A percentile compares a stretch with the other conserved stretches of the same genome.
phyloP scores from a whole-genome alignment of 2,113 vertebrate genomes.

The Bubalus kerabau region DNA sequence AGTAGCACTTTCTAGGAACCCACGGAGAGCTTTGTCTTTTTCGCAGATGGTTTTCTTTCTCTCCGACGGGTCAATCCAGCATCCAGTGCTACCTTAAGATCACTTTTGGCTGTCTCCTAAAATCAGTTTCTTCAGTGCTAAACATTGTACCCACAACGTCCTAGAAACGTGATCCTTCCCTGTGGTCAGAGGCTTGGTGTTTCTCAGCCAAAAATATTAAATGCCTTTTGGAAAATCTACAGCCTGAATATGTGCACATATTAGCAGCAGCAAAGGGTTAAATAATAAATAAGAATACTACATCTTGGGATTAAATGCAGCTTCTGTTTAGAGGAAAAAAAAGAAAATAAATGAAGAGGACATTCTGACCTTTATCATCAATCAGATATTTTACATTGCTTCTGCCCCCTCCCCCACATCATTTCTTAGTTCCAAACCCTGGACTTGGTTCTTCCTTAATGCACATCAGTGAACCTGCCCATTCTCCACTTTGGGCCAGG shows the following conservation, averaged over 20 bases:
- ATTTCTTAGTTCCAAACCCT: background rate
- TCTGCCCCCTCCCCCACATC: background rate
- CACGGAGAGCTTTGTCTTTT: constrained; percentile 48
- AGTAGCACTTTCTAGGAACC: constrained; percentile 63
- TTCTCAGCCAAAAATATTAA: background rate
- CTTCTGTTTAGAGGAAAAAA: constrained; percentile 37
- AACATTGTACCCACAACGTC: constrained; percentile 38
- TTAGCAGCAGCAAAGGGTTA: constrained; percentile 60
- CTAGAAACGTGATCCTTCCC: constrained; percentile 20
- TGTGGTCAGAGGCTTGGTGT: background rate
- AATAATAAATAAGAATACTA: constrained; percentile 60
- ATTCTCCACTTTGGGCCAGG: background rate
- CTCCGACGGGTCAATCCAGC: constrained; percentile 45
- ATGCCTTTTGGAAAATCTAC: background rate
- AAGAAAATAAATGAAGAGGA: constrained; percentile 33
- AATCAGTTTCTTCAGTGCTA: constrained; percentile 35
- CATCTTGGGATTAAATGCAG: constrained; percentile 49
- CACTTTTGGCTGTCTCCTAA: constrained; percentile 37
- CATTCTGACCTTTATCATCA: constrained; percentile 46
- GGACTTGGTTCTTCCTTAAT: background rate
- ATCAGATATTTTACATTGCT: constrained; percentile 22
- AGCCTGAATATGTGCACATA: constrained; percentile 40
- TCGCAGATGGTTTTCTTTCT: background rate
- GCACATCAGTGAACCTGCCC: background rate
- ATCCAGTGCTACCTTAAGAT: constrained; percentile 53